These are phyloP conservation scores for Ailuropoda melanoleuca DNA, from an alignment of 2,113 vertebrate species.

Conservation along the genomic window DNA sequence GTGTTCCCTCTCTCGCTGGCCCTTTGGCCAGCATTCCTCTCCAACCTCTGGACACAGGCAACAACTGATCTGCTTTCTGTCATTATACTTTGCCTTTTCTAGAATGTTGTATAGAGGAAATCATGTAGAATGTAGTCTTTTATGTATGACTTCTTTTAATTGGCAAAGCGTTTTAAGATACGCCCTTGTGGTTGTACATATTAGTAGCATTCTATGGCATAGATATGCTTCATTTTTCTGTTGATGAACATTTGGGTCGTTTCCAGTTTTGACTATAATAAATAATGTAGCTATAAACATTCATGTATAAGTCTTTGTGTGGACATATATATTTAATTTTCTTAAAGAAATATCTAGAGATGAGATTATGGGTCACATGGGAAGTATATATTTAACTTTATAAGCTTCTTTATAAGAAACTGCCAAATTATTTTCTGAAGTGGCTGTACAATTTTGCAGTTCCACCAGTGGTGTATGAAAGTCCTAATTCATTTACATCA, in stretches of 20 bases:
- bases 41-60: neutral
- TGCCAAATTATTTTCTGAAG: neutral
- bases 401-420: neutral
- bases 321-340: neutral
- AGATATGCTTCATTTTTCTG: neutral
- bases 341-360: neutral
- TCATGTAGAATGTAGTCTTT: neutral
- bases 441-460: slow-evolving; percentile 2
- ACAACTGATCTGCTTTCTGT: neutral
- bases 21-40: too few relatives aligned
- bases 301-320: neutral
- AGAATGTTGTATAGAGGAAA: neutral
- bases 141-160: neutral
- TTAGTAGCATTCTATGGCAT: neutral
- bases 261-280: neutral
- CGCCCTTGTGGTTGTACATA: too few relatives aligned
- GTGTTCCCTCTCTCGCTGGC: too few relatives aligned
- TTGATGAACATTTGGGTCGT: neutral
- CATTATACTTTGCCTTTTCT: neutral
- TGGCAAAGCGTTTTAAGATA: neutral
- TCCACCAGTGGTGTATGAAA: neutral
- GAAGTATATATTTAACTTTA: neutral
- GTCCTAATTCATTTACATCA: slow-evolving; percentile 31
- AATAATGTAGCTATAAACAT: neutral
- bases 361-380: neutral